Evolutionary conservation across 2,888 invertebrate genomes (phyloP).

Genomic region (Stenolophus ochropezus): DNA sequence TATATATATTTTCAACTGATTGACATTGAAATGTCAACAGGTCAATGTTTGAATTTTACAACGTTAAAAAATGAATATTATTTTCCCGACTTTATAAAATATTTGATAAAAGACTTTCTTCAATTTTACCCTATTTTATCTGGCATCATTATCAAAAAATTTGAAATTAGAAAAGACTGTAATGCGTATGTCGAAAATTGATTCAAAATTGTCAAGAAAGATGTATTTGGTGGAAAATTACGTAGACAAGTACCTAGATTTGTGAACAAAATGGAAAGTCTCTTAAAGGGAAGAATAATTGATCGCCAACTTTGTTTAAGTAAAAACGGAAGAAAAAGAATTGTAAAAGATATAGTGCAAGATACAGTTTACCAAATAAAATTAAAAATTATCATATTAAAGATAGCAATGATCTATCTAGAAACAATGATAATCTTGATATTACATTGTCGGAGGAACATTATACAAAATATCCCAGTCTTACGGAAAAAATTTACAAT

Average conservation of each 20-base stretch:
- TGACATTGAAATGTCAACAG: background rate
- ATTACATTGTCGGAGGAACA: background rate
- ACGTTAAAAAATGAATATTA: background rate
- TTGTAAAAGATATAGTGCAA: background rate
- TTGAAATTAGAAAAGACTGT: slow-evolving; percentile 38
- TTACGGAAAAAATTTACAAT: background rate
- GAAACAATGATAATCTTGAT: background rate
- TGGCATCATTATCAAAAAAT: background rate
- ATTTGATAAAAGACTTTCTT: slow-evolving; percentile 6
- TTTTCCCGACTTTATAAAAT: background rate
- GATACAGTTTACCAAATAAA: background rate
- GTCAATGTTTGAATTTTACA: background rate
- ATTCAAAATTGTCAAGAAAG: slow-evolving; percentile 35
- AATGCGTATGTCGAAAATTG: slow-evolving; percentile 38
- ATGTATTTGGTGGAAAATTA: slow-evolving; percentile 23
- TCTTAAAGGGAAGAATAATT: slow-evolving; percentile 2
- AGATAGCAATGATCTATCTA: background rate
- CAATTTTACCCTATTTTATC: slow-evolving; percentile 5
- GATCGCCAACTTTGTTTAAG: background rate
- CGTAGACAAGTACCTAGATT: slow-evolving; percentile 10
- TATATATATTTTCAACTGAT: background rate
- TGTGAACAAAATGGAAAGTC: slow-evolving; percentile 4
- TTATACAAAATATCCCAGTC: background rate
- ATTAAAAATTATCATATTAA: background rate
- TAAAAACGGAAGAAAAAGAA: background rate